phyloP scores from a whole-genome alignment of 2,797 vertebrate genomes.

The Cirrhinus mrigala region DNA sequence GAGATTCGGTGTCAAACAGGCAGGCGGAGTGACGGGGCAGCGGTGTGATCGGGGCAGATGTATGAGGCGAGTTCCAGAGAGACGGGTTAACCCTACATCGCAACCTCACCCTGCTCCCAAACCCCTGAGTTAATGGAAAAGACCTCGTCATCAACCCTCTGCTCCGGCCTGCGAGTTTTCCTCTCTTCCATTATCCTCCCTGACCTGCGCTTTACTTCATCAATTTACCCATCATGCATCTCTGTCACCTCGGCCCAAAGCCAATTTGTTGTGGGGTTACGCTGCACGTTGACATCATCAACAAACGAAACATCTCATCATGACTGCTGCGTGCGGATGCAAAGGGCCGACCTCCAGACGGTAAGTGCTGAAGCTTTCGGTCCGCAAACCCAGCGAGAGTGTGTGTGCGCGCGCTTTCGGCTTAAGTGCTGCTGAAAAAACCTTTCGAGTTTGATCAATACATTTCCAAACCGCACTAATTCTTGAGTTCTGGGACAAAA shows the following conservation, averaged over 20 bases:
- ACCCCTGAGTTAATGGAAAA: constrained; percentile 81
- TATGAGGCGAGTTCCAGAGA: constrained; percentile 61
- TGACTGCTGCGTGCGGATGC: constrained; percentile 3
- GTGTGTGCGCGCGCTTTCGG: not conserved
- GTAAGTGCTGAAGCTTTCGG: constrained; percentile 8
- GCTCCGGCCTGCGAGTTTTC: constrained; percentile 66
- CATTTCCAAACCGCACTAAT: not conserved
- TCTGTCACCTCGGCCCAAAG: constrained; percentile 45
- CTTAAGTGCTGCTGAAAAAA: constrained; percentile 1
- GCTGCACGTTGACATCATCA: constrained; percentile 18
- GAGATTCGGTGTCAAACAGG: constrained; percentile 43
- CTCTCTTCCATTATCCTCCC: constrained; percentile 76
- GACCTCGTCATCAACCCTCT: constrained; percentile 73
- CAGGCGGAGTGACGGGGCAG: constrained; percentile 23
- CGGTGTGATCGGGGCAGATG: constrained; percentile 49
- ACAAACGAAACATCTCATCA: constrained; percentile 37
- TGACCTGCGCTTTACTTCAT: constrained; percentile 73
- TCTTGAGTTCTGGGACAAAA: not conserved
- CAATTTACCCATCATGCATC: constrained; percentile 69
- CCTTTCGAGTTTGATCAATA: not conserved
- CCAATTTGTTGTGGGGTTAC: constrained; percentile 49
- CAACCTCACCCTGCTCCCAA: constrained; percentile 56
- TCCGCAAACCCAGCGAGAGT: not conserved
- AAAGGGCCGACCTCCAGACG: constrained; percentile 2
- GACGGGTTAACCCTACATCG: constrained; percentile 62